phyloP scores from a whole-genome alignment of 2,888 invertebrate species.

The Labia minor region DNA sequence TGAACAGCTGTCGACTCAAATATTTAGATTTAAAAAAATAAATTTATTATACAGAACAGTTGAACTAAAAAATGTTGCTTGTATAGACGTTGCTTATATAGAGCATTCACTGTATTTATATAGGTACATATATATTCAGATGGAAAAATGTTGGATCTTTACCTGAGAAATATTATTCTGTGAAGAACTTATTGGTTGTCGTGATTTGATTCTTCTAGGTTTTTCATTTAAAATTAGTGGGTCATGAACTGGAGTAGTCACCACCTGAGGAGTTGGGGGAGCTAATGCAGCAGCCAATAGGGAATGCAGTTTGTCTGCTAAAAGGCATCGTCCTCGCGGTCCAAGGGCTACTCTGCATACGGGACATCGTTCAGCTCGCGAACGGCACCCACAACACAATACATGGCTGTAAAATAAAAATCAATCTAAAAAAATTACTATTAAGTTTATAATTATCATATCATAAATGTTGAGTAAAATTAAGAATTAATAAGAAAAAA shows the following conservation, averaged over 20 bases:
- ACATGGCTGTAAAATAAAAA: slow-evolving; percentile 31
- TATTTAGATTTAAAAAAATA: no score
- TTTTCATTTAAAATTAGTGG: not conserved
- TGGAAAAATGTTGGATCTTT: no score
- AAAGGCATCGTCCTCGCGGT: slow-evolving; percentile 38
- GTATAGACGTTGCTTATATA: no score
- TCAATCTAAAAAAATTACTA: no score
- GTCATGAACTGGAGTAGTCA: not conserved
- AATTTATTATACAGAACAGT: no score
- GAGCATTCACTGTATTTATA: no score
- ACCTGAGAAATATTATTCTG: not conserved
- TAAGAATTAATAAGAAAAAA: no score
- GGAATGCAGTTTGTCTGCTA: slow-evolving; percentile 37
- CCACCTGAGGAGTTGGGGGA: not conserved
- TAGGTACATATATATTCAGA: no score
- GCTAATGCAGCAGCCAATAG: not conserved
- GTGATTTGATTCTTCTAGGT: not conserved
- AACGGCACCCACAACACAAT: slow-evolving; percentile 39
- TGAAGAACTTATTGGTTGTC: not conserved
- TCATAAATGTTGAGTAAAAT: no score
- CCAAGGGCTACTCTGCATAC: slow-evolving; percentile 40
- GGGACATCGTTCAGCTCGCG: slow-evolving; percentile 39
- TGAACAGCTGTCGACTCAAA: no score
- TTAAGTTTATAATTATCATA: no score
- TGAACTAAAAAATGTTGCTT: no score